Base-by-base conservation (phyloP, 2,888 invertebrate genomes). In the Drosophila rubida region DNA sequence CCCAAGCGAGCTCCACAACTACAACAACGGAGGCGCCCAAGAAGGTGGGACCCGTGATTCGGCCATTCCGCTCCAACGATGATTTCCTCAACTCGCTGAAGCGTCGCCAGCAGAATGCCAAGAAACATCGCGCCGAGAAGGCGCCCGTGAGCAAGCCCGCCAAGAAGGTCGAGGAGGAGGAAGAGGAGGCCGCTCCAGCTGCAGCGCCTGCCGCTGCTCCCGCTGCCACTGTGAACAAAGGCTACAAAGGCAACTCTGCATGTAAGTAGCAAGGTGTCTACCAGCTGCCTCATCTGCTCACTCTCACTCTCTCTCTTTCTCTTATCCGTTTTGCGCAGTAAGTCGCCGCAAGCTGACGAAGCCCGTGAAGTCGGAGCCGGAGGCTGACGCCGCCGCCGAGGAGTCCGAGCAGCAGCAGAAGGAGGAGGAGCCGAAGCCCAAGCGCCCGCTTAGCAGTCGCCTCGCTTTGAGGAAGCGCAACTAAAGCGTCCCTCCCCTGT, bases 21-120 rank as follows among this genome's bases (percentile, higher is more conserved):
- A 92, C 94, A 0, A 94, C 95, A 0, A 95, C 96, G 5, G 95
- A 95, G 81, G 92, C 95, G 51, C 94, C 95, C 76, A 95, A 95
- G 83, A 94, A 95, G 78, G 90, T 93, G 41, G 93, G 93, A 0
- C 95, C 95, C 13, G 93, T 94, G 35, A 94, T 96, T 13, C 92
- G 96, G 58, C 96, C 96, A 0, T 96, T 96, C 93, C 94, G 96
- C 83, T 96, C 96, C 87, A 96, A 96, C 91, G 95, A 95, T 62
- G 96, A 96, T 82, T 93, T 96, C 25, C 92, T 96, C 45, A 95
- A 94, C 57, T 94, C 95, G 0, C 92, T 96, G 62, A 96, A 96
- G 91, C 94, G 95, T 83, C 93, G 95, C 85, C 93, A 96, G 80
- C 95, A 95, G 67, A 95, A 95, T 89, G 95, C 93, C 14, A 94